These are phyloP conservation scores for Charadrius vociferus DNA, from an alignment of 2,113 vertebrate species.

Conservation along the genomic window DNA sequence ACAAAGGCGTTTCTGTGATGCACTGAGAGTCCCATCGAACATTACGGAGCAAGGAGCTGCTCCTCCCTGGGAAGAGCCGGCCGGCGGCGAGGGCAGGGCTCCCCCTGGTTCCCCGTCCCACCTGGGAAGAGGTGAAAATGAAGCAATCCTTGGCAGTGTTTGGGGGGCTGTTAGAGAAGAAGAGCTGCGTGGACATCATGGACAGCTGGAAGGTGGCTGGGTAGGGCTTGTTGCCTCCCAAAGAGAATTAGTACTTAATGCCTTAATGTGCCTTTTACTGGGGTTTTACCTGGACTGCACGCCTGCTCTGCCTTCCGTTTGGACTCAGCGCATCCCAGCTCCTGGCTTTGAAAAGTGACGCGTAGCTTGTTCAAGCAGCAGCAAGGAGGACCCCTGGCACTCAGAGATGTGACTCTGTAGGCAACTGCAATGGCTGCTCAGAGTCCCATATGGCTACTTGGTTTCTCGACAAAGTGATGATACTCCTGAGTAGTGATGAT, in stretches of 20 bases:
- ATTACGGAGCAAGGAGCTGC: background rate
- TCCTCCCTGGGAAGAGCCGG: fast-evolving
- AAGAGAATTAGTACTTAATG: background rate
- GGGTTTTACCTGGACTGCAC: background rate
- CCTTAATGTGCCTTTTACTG: background rate
- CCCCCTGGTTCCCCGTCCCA: background rate
- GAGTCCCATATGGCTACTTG: background rate
- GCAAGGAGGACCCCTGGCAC: background rate
- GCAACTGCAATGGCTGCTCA: background rate
- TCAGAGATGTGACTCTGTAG: background rate
- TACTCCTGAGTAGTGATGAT: fast-evolving
- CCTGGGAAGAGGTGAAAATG: background rate
- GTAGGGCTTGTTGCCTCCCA: background rate
- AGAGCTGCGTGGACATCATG: fast-evolving
- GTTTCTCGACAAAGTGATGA: fast-evolving
- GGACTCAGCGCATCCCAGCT: fast-evolving
- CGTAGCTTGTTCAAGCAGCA: too few species aligned
- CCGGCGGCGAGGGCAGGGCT: fast-evolving
- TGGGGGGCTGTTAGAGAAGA: background rate
- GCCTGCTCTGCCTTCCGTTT: background rate
- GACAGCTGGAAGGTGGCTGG: background rate
- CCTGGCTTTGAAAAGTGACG: background rate
- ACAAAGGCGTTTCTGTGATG: background rate
- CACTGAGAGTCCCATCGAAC: fast-evolving
- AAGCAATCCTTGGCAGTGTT: background rate